Evolutionary conservation across 2,113 vertebrate genomes (phyloP), one percentile per base, ranked within the genome.

Genomic region (Chlorodrepanis virens): DNA sequence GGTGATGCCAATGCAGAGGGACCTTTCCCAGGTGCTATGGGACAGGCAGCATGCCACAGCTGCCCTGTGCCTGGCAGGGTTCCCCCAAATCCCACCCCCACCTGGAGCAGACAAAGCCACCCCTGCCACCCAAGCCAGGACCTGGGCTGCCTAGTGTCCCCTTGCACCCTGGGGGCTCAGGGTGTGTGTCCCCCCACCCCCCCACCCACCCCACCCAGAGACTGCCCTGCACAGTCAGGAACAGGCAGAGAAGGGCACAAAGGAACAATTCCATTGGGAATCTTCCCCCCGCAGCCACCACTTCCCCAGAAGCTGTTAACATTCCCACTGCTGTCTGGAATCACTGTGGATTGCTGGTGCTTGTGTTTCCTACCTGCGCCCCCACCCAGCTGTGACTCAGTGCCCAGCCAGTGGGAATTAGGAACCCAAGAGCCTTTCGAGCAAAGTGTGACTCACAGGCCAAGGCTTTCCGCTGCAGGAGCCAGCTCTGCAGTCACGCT

Each of bases 361-460:
- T 59, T 42, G 70, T 86, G 87, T 71, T 91, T 86, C 82, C 75
- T 75, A 93, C 96, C 93, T 92, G 90, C 44, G 21, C 83, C 74
- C 94, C 95, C 94, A 93, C 71, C 93, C 93, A 69, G 81, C 91
- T 74, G 86, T 97, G 96, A 97, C 81, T 97, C 97, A 95, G 94
- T 90, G 93, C 87, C 96, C 64, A 50, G 92, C 53, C 90, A 78
- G 80, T n/a, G 89, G 60, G 91, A 82, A 40, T 27, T 4, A 23
- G 87, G 87, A 72, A 81, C 40, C 75, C 84, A 88, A 65, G 49
- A 88, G 90, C 77, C 93, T 97, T 96, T 95, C 64, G 8, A 95
- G 86, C 94, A 97, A 95, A 88, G 68, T 1, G 5, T 95, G 96
- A 97, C 54, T 97, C 96, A 97, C 45, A 21, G 83, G 83, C 82